Evolutionary conservation across 1,140 invertebrate species (phyloP).

Genomic region (Archivesica marissinica): DNA sequence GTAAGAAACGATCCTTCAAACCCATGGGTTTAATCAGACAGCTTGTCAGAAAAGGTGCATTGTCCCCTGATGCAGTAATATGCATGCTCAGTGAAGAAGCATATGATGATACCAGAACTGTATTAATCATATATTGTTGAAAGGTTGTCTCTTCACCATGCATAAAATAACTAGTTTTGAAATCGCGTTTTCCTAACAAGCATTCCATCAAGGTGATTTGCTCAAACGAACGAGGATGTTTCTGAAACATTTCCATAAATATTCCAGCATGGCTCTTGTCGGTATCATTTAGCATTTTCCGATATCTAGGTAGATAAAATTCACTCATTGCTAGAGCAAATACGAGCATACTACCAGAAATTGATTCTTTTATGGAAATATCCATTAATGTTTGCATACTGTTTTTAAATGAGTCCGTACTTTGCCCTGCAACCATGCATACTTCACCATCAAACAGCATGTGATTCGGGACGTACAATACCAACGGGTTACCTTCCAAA

Average conservation of each 20-base stretch:
- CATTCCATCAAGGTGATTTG: not conserved
- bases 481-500: conserved; percentile 9
- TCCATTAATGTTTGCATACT: not conserved
- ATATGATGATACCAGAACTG: conserved; percentile 5
- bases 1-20: not conserved
- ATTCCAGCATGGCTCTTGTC: not conserved
- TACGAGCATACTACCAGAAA: not conserved
- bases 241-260: not conserved
- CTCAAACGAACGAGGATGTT: not conserved
- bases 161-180: not conserved
- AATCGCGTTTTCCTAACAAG: conserved; percentile 5
- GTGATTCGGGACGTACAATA: not conserved
- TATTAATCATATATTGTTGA: conserved; percentile 2
- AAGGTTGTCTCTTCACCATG: not conserved
- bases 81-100: not conserved
- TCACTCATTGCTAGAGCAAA: conserved; percentile 11
- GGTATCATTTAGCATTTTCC: conserved; percentile 4
- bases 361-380: not conserved
- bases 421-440: not conserved
- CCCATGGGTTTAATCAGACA: not conserved
- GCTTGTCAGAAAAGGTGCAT: not conserved
- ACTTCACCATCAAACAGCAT: not conserved
- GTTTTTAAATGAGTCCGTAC: not conserved
- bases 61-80: not conserved
- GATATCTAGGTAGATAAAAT: conserved; percentile 3